Conservation (phyloP, 2,888 invertebrate genomes). For the Morpho deidamia region DNA sequence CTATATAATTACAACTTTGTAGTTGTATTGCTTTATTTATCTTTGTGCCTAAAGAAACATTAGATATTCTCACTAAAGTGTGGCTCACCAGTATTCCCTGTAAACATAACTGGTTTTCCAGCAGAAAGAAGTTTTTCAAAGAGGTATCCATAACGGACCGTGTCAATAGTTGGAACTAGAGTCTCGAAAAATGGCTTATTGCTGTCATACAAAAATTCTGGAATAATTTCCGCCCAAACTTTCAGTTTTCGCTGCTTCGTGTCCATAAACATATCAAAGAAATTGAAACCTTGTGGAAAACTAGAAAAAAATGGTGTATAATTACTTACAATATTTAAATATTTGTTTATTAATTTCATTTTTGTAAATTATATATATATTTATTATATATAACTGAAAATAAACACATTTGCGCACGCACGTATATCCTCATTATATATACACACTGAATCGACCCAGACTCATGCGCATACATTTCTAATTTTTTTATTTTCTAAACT, state of each 20-base stretch:
- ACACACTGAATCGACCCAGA: too few species aligned
- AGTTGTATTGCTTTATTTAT: too few species aligned
- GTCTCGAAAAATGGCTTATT: conserved; percentile 91
- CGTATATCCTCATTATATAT: too few species aligned
- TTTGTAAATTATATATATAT: too few species aligned
- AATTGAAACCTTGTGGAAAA: conserved; percentile 80
- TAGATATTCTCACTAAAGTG: too few species aligned
- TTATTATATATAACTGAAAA: too few species aligned
- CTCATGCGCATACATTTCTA: too few species aligned
- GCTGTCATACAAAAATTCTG: conserved; percentile 83
- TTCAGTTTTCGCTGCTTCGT: conserved; percentile 83
- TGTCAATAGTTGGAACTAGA: conserved; percentile 94
- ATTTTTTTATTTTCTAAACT: too few species aligned
- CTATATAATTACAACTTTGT: too few species aligned
- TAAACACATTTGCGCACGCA: too few species aligned
- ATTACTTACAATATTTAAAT: background rate
- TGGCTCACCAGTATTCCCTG: conserved; percentile 87
- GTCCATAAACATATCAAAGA: conserved; percentile 89
- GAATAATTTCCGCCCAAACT: conserved; percentile 88
- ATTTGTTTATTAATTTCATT: too few species aligned
- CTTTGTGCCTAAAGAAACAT: too few species aligned
- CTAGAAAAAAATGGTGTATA: conserved; percentile 54
- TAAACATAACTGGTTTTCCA: conserved; percentile 89
- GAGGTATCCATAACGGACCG: conserved; percentile 90
- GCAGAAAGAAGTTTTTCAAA: conserved; percentile 85